A percentile compares a stretch with the other conserved stretches of the same genome.
Conservation (phyloP, 2,888 invertebrate species). For the Clivina fossor region DNA sequence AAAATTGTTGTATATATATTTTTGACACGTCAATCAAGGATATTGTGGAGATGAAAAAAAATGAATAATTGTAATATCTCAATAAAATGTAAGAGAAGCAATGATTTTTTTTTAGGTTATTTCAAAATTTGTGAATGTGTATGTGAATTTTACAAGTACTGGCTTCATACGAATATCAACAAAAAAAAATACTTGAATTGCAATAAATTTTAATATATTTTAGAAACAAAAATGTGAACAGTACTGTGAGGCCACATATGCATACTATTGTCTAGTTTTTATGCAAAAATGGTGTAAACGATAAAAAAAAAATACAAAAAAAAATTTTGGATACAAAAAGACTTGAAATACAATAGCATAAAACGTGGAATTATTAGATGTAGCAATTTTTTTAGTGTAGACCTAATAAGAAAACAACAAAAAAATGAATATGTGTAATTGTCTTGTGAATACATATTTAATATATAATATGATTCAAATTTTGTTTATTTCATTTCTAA, state of each 20-base stretch:
- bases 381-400: slow-evolving; percentile 34
- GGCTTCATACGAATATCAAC: slow-evolving; percentile 4
- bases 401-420: slow-evolving; percentile 42
- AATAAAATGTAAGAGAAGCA: slow-evolving; percentile 34
- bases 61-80: slow-evolving; percentile 29
- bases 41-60: slow-evolving; percentile 31
- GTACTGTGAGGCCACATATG: slow-evolving; percentile 18
- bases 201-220: slow-evolving; percentile 34
- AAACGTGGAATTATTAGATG: slow-evolving; percentile 31
- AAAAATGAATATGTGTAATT: slow-evolving; percentile 52
- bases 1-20: slow-evolving; percentile 35
- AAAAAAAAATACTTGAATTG: slow-evolving; percentile 14
- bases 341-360: slow-evolving; percentile 29
- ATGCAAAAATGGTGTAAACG: slow-evolving; percentile 28
- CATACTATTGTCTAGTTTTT: slow-evolving; percentile 33
- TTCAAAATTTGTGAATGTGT: slow-evolving; percentile 23
- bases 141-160: slow-evolving; percentile 22
- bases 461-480: slow-evolving; percentile 31
- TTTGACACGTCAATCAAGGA: slow-evolving; percentile 35
- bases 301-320: slow-evolving; percentile 26
- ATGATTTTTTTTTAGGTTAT: slow-evolving; percentile 30
- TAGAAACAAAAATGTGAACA: slow-evolving; percentile 26
- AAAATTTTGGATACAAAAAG: slow-evolving; percentile 33
- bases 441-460: slow-evolving; percentile 52
- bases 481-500: slow-evolving; percentile 5